Evolutionary conservation across 1,140 invertebrate species (phyloP).

Genomic region (Apocrypta bakeri): DNA sequence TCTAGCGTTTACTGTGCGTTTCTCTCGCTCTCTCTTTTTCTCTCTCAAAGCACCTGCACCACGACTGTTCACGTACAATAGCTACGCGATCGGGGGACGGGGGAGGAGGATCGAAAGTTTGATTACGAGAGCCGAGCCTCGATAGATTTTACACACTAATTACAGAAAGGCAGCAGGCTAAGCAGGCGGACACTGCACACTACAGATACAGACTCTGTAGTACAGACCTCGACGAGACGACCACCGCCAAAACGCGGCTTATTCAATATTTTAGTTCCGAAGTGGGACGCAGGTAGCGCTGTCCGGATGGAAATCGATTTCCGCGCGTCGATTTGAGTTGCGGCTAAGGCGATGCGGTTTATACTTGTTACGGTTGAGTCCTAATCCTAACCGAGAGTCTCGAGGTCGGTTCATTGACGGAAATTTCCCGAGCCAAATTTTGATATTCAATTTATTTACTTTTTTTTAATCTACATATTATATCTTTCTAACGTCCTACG

Average conservation of each 20-base stretch:
- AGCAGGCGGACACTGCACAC: neutral
- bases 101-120: too few species aligned
- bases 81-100: neutral
- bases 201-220: too few species aligned
- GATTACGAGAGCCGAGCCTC: too few species aligned
- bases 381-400: too few species aligned
- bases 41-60: neutral
- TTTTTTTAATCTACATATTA: conserved; percentile 35
- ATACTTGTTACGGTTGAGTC: too few species aligned
- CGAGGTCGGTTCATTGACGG: too few species aligned
- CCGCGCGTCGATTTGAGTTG: neutral
- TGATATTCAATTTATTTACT: conserved; percentile 49
- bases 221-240: neutral
- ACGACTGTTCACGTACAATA: neutral
- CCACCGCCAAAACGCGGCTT: conserved; percentile 3
- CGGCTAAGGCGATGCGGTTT: too few species aligned
- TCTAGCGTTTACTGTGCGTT: neutral
- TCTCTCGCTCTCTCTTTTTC: neutral
- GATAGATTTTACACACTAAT: neutral
- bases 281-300: neutral
- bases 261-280: conserved; percentile 46
- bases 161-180: neutral
- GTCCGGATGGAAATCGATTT: neutral
- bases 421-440: too few species aligned
- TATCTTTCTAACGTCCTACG: conserved; percentile 21